Percentiles rank a stretch among this genome's conserved stretches.
Conservation (phyloP, 2,888 invertebrate species). For the Nomada flava region DNA sequence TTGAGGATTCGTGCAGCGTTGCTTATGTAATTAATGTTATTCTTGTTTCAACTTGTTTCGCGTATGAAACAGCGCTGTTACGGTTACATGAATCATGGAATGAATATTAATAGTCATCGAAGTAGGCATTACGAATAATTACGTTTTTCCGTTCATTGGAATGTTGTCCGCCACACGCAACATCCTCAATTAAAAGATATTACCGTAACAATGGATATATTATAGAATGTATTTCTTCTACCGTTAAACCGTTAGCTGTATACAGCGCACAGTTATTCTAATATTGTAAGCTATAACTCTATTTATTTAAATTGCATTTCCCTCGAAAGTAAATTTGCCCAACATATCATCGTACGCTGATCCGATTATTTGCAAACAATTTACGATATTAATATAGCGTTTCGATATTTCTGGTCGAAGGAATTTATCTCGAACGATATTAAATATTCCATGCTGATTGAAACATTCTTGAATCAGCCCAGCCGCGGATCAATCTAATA, state of each 20-base stretch:
- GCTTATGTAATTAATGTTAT: background rate
- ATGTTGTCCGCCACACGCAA: slow-evolving; percentile 36
- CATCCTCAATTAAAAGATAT: slow-evolving; percentile 1
- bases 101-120: slow-evolving; percentile 71
- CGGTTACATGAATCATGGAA: slow-evolving; percentile 67
- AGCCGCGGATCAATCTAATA: background rate
- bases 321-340: background rate
- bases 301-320: background rate
- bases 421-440: background rate
- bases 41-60: background rate
- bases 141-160: slow-evolving; percentile 66
- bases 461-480: slow-evolving; percentile 11
- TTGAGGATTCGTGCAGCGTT: background rate
- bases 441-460: background rate
- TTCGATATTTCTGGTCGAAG: background rate
- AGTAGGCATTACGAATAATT: slow-evolving; percentile 70
- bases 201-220: slow-evolving; percentile 14
- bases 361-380: background rate
- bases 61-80: slow-evolving; percentile 35
- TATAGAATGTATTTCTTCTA: background rate
- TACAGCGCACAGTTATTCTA: background rate
- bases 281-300: background rate
- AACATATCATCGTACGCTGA: background rate
- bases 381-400: background rate
- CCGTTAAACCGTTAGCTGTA: background rate